phyloP scores from a whole-genome alignment of 2,888 invertebrate genomes.

The Drosophila eohydei region DNA sequence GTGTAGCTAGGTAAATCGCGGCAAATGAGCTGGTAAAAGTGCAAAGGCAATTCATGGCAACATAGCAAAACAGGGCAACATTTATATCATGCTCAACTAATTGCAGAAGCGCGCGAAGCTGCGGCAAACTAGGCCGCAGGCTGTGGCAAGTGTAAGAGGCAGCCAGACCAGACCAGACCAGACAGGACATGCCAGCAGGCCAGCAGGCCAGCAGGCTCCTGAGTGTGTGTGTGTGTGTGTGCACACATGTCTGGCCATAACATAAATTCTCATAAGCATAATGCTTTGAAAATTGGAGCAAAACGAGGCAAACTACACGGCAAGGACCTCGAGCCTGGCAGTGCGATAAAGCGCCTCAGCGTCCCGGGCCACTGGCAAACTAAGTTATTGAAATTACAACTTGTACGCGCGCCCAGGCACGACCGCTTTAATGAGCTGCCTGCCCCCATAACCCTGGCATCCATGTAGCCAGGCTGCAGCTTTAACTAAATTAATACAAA shows the following conservation, averaged over 20 bases:
- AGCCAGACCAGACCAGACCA: neutral
- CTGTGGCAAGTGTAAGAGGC: conserved; percentile 2
- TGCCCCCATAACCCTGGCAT: conserved; percentile 8
- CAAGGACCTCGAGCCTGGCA: conserved; percentile 2
- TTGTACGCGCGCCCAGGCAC: conserved; percentile 21
- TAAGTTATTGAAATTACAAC: conserved; percentile 71
- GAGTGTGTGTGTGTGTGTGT: conserved; percentile 15
- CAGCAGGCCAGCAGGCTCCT: conserved; percentile 10
- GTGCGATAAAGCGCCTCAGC: conserved; percentile 8
- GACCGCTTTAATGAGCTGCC: conserved; percentile 54
- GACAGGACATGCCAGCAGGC: conserved; percentile 7
- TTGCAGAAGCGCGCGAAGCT: conserved; percentile 50
- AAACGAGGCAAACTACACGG: conserved; percentile 44
- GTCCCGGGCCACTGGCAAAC: conserved; percentile 42
- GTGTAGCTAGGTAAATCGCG: conserved; percentile 61
- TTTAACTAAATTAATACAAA: conserved; percentile 68
- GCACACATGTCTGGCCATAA: conserved; percentile 48
- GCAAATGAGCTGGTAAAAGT: conserved; percentile 68
- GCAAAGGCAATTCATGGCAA: conserved; percentile 34
- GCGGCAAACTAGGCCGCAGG: conserved; percentile 9
- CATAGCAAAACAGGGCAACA: conserved; percentile 49
- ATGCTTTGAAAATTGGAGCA: conserved; percentile 78
- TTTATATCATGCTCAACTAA: conserved; percentile 77
- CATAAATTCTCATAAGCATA: conserved; percentile 82
- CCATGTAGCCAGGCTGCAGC: conserved; percentile 24